A percentile compares a stretch with the other conserved stretches of the same genome.
Conservation (phyloP, 2,113 vertebrate species). For the Coptodon rendalli region DNA sequence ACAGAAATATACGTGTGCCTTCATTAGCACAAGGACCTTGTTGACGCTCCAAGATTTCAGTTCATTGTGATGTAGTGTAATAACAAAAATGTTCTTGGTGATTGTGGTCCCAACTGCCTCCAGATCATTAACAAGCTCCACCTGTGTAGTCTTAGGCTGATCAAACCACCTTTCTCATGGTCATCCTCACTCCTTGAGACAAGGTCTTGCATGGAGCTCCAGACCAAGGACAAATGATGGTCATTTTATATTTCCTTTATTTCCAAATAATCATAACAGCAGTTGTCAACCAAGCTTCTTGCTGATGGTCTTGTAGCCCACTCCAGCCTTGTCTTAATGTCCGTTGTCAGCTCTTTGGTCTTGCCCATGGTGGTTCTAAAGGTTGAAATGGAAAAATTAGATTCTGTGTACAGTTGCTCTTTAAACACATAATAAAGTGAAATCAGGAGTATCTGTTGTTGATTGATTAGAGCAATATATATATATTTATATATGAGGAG, state of each 20-base stretch:
- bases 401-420: not conserved
- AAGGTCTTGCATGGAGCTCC: not conserved
- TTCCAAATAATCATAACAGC: not conserved
- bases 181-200: not conserved
- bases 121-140: not conserved
- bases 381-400: not conserved
- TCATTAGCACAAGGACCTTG: not conserved
- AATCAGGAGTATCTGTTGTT: not conserved
- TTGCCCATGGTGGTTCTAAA: not conserved
- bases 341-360: not conserved
- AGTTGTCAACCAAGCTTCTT: not conserved
- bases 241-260: not conserved
- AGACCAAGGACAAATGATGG: not conserved
- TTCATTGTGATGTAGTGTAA: not conserved
- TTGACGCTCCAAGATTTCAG: not conserved
- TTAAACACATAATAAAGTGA: not conserved
- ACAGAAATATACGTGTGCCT: not conserved
- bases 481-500: rapidly evolving
- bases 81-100: not conserved
- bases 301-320: not conserved
- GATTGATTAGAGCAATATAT: not conserved
- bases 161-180: not conserved
- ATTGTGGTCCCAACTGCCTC: not conserved
- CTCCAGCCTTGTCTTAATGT: not conserved
- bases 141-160: not conserved